phyloP scores from a whole-genome alignment of 2,888 invertebrate species.

The Chrysina gloriosa region DNA sequence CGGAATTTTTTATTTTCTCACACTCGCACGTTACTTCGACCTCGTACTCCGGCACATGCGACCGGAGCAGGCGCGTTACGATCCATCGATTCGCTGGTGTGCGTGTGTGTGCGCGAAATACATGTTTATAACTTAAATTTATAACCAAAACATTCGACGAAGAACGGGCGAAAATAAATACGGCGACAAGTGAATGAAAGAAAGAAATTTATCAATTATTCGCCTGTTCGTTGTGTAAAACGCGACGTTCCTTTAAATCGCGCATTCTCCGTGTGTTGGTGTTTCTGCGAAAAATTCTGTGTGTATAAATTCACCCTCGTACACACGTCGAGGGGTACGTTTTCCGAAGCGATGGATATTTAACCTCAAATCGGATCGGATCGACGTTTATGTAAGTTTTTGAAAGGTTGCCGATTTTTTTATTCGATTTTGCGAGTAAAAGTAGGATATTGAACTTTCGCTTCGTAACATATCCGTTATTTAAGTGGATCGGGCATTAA shows the following conservation, averaged over 20 bases:
- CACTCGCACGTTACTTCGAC: constrained; percentile 1
- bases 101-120: constrained; percentile 44
- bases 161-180: constrained; percentile 5
- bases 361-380: constrained; percentile 40
- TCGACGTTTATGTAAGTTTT: constrained; percentile 37
- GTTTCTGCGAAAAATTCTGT: constrained; percentile 3
- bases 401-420: not conserved
- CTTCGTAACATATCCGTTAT: not conserved
- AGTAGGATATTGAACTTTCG: constrained; percentile 28
- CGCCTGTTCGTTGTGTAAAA: not conserved
- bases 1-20: not conserved
- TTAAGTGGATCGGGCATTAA: not conserved
- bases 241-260: not conserved
- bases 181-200: constrained; percentile 3
- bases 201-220: not conserved
- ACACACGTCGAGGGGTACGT: constrained; percentile 37
- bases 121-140: constrained; percentile 45
- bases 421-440: constrained; percentile 3
- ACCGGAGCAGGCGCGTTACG: constrained; percentile 50
- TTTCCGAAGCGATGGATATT: constrained; percentile 41
- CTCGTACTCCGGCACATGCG: constrained; percentile 5
- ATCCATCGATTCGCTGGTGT: constrained; percentile 52
- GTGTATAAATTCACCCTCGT: constrained; percentile 37
- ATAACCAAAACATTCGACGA: constrained; percentile 44
- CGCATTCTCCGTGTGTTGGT: not conserved